Evolutionary conservation across 2,113 vertebrate genomes (phyloP), one percentile per base, ranked within the genome.

Genomic region (Pedetes capensis): DNA sequence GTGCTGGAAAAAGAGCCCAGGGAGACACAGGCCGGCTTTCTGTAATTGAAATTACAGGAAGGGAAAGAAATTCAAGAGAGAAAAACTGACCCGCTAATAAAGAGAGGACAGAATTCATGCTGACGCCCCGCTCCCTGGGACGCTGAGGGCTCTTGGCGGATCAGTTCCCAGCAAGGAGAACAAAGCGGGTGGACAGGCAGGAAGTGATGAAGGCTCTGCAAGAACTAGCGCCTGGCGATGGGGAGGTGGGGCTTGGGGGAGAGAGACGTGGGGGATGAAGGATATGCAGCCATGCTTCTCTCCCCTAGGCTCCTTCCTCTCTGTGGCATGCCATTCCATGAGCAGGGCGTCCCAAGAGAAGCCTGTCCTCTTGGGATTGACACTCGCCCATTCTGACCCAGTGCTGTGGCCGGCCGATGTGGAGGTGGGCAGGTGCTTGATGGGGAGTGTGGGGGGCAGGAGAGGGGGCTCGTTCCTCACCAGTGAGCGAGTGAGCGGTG

Each of bases 11-110:
- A 76, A 29, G 2, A 1, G 4, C 71, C 55, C 0, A 1, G 72
- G 68, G 76, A 82, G 88, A 34, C 25, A 27, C 63, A 25, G 34
- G 32, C 49, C 69, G 72, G 42, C 76, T 85, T 87, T 83, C 61
- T 92, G 69, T 89, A 51, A 83, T 57, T 96, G 86, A 94, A 91
- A 87, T 89, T 66, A 69, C 47, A 47, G 81, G 93, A 80, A 83
- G 42, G 63, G 87, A 32, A 93, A 55, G 55, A 93, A 76, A 84
- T 92, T 82, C 76, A 74, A 95, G 88, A 92, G 55, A 78, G 84
- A 81, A 88, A 95, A 95, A 57, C 4, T 76, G 89, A 92, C 74
- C 63, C 13, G 49, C n/a, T 71, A 76, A 93, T 74, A 91, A 93
- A 83, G 66, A 96, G 57, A 95, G 74, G 51, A 76, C 72, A 91